Evolutionary conservation across 1,140 invertebrate species (phyloP).

Genomic region (Drosophila sp.): DNA sequence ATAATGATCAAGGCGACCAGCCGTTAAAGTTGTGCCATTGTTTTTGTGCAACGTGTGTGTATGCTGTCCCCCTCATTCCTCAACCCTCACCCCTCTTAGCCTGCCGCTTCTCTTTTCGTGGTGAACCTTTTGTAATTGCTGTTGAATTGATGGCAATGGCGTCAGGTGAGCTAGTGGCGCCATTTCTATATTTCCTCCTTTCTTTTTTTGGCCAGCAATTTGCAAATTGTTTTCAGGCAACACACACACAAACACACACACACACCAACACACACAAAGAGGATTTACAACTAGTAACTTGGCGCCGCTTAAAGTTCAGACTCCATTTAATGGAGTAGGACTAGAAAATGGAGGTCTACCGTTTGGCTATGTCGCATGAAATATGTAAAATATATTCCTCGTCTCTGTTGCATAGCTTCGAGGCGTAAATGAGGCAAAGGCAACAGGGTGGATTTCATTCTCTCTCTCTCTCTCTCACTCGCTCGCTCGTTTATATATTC

Average conservation of each 20-base stretch:
- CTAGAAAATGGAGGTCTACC: slow-evolving; percentile 9
- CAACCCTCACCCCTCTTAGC: slow-evolving; percentile 24
- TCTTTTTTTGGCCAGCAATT: slow-evolving; percentile 65
- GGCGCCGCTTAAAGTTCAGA: slow-evolving; percentile 50
- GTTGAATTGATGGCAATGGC: slow-evolving; percentile 59
- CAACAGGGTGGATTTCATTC: neutral
- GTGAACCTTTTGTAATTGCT: slow-evolving; percentile 67
- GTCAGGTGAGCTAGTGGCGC: slow-evolving; percentile 53
- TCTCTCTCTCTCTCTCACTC: neutral
- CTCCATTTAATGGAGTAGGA: slow-evolving; percentile 50
- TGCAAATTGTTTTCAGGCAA: slow-evolving; percentile 69
- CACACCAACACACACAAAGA: slow-evolving; percentile 22
- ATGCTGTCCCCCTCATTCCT: slow-evolving; percentile 17
- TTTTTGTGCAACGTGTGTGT: slow-evolving; percentile 56
- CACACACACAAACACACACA: neutral
- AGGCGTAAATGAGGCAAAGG: slow-evolving; percentile 41
- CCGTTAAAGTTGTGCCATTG: slow-evolving; percentile 71
- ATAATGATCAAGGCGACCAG: slow-evolving; percentile 72
- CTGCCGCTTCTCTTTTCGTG: slow-evolving; percentile 33
- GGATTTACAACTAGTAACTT: slow-evolving; percentile 46
- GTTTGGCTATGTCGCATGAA: slow-evolving; percentile 32
- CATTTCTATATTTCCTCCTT: slow-evolving; percentile 33
- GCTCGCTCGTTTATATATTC: neutral
- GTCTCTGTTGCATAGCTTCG: slow-evolving; percentile 52
- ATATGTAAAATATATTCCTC: slow-evolving; percentile 50